A percentile compares a stretch with the other conserved stretches of the same genome.
Conservation (phyloP, 2,888 invertebrate species). For the Andrena bicolor region DNA sequence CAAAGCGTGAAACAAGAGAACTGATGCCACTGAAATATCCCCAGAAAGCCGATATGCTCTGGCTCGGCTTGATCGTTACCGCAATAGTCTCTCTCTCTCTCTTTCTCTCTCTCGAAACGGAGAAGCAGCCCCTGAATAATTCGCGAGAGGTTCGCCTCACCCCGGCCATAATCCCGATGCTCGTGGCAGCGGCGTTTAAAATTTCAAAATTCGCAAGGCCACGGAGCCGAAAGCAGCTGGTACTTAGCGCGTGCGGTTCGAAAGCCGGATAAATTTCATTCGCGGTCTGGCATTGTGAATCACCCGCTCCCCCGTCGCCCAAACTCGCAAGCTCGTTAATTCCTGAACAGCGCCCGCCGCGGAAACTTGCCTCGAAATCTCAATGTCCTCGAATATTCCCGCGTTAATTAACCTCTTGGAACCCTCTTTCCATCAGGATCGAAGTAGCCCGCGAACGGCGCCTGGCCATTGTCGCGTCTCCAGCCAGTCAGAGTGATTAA, state of each 20-base stretch:
- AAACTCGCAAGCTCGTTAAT: constrained; percentile 43
- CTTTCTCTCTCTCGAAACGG: not conserved
- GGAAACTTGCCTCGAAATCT: constrained; percentile 34
- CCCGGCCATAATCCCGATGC: constrained; percentile 11
- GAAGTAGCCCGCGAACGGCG: not conserved
- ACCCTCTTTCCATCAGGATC: constrained; percentile 1
- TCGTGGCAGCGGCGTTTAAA: constrained; percentile 23
- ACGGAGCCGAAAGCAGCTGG: not conserved
- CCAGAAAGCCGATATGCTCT: not conserved
- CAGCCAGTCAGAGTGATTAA: not conserved
- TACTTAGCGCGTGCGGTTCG: not conserved
- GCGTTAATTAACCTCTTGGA: constrained; percentile 42
- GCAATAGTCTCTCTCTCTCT: not conserved
- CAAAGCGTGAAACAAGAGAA: not conserved
- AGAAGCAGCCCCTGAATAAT: constrained; percentile 31
- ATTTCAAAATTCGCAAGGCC: constrained; percentile 29
- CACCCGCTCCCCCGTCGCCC: not conserved
- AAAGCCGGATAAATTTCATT: constrained; percentile 24
- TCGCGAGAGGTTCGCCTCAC: not conserved
- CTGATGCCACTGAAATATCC: constrained; percentile 6
- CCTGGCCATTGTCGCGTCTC: constrained; percentile 10
- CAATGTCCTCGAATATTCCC: constrained; percentile 36
- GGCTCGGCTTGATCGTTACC: constrained; percentile 1
- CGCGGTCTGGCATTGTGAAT: constrained; percentile 2
- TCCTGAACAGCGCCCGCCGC: not conserved